Conservation (phyloP, 2,113 vertebrate species). For the Hydrochoerus hydrochaeris region DNA sequence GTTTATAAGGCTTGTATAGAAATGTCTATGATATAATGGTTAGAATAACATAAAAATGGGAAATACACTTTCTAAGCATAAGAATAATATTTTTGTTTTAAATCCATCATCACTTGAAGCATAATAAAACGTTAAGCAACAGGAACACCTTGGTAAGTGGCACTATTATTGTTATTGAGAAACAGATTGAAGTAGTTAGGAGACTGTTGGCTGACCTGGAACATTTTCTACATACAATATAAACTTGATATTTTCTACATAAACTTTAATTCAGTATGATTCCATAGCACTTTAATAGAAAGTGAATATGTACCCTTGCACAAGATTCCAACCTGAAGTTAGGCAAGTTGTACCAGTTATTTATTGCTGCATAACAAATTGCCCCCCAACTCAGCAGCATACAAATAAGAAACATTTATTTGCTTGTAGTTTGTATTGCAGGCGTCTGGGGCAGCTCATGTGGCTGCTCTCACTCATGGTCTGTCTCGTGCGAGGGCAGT, state of each 20-base stretch:
- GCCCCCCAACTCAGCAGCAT: background rate
- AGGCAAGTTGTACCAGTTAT: conserved; percentile 34
- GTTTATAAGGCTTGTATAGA: conserved; percentile 75
- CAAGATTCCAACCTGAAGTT: conserved; percentile 54
- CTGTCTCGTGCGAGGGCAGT: background rate
- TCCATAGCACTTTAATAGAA: conserved; percentile 62
- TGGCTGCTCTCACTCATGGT: background rate
- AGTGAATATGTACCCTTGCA: conserved; percentile 24
- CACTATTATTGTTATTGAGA: conserved; percentile 81
- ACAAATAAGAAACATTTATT: background rate
- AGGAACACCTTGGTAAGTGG: conserved; percentile 81
- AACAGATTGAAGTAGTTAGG: conserved; percentile 86
- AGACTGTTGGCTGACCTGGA: conserved; percentile 81
- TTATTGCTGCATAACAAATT: conserved; percentile 58
- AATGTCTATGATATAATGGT: conserved; percentile 78
- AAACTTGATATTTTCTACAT: conserved; percentile 72
- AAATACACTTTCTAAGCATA: conserved; percentile 76
- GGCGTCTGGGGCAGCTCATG: background rate
- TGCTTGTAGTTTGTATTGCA: background rate
- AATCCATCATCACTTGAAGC: conserved; percentile 85
- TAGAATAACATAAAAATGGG: conserved; percentile 82
- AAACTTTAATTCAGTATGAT: conserved; percentile 65
- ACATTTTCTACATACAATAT: conserved; percentile 78
- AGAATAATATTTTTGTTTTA: conserved; percentile 85
- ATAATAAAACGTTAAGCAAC: conserved; percentile 85